phyloP scores from a whole-genome alignment of 2,797 vertebrate genomes.

The Melanogrammus aeglefinus region DNA sequence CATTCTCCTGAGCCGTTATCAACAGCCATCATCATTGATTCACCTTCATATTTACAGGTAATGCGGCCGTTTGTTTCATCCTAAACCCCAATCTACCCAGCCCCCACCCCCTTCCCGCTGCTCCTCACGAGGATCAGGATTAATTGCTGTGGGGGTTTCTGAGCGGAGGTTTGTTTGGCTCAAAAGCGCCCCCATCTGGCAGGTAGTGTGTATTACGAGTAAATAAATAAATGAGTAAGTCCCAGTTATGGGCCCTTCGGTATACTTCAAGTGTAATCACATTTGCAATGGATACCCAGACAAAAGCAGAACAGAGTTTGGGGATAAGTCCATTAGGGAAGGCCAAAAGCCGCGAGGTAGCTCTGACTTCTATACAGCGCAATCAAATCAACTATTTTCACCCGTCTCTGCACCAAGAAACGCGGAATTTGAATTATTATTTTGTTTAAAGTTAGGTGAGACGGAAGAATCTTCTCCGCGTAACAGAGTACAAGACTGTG shows the following conservation, averaged over 20 bases:
- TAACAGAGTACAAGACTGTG: background rate
- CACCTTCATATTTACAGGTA: constrained; percentile 39
- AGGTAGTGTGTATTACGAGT: background rate
- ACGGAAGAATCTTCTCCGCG: background rate
- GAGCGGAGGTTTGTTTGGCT: background rate
- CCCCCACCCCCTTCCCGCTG: background rate
- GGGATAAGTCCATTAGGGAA: background rate
- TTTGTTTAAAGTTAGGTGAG: background rate
- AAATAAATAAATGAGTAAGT: background rate
- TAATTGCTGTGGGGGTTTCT: background rate
- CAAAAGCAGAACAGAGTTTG: background rate
- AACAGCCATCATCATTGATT: constrained; percentile 51
- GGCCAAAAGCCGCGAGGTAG: background rate
- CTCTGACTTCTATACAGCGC: background rate
- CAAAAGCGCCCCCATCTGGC: background rate
- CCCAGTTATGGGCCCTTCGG: background rate
- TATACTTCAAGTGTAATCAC: background rate
- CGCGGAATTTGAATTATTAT: background rate
- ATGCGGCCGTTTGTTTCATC: constrained; percentile 35
- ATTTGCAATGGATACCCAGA: background rate
- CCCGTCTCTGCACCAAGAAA: background rate
- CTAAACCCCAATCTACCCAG: constrained; percentile 20
- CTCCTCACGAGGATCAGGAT: background rate
- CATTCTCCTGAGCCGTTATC: constrained; percentile 31
- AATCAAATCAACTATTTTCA: background rate